phyloP scores from a whole-genome alignment of 2,797 vertebrate species.

The Delichon dasypus region DNA sequence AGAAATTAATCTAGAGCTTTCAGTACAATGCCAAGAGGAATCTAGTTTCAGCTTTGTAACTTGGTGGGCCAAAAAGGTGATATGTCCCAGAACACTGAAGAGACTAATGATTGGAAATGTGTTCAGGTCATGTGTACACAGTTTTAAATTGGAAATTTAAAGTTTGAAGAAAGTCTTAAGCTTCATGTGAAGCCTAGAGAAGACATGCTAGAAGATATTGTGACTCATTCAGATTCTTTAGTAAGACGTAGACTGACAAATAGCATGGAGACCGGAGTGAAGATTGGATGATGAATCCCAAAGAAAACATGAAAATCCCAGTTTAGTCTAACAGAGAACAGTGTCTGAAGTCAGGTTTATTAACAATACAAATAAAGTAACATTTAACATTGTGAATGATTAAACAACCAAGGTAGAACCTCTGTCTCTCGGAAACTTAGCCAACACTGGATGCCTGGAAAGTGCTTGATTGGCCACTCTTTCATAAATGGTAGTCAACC shows the following conservation, averaged over 20 bases:
- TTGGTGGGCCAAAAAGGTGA: neutral
- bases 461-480: neutral
- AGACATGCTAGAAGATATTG: neutral
- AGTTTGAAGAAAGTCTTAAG: neutral
- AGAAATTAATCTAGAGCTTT: neutral
- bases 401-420: neutral
- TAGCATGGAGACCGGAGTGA: neutral
- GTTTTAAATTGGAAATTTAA: neutral
- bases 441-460: neutral
- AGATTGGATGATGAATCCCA: neutral
- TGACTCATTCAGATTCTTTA: neutral
- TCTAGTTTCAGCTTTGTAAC: neutral
- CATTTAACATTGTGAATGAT: neutral
- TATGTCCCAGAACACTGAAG: neutral
- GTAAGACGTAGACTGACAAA: neutral
- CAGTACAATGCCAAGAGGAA: neutral
- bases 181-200: neutral
- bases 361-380: neutral
- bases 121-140: neutral
- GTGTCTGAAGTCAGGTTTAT: neutral
- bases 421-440: neutral
- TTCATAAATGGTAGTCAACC: neutral
- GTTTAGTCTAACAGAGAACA: neutral
- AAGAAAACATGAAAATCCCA: neutral
- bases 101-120: neutral